These are phyloP conservation scores for Microcaecilia unicolor DNA, from an alignment of 2,797 vertebrate species.

Conservation along the genomic window DNA sequence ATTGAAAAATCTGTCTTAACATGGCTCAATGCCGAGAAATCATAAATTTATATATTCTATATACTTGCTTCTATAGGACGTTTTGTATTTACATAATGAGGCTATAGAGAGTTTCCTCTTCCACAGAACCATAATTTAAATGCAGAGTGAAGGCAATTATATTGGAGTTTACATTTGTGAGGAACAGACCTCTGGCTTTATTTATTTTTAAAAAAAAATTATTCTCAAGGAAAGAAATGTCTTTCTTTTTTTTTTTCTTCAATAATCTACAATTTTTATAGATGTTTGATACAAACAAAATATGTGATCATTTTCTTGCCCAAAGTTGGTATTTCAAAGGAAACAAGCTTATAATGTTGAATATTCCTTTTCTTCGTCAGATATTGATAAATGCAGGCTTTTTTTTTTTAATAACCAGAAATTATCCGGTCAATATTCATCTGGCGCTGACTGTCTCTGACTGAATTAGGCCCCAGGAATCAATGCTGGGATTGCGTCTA, in stretches of 20 bases:
- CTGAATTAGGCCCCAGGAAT: too few species aligned
- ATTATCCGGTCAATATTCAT: too few species aligned
- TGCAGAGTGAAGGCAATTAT: conserved; percentile 23
- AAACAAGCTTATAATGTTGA: too few species aligned
- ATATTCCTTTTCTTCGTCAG: too few species aligned
- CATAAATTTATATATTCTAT: conserved; percentile 29
- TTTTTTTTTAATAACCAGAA: too few species aligned
- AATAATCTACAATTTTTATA: neutral
- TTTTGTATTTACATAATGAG: conserved; percentile 33
- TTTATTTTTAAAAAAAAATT: conserved; percentile 12
- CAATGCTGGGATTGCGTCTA: too few species aligned
- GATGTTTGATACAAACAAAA: fast-evolving
- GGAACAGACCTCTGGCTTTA: conserved; percentile 13
- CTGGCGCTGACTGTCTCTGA: too few species aligned
- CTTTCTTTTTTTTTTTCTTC: fast-evolving
- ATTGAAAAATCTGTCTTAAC: conserved; percentile 36
- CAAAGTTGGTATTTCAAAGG: fast-evolving
- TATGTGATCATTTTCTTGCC: fast-evolving
- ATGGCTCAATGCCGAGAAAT: conserved; percentile 1
- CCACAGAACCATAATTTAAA: conserved; percentile 12
- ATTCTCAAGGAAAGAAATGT: neutral
- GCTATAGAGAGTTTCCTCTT: conserved; percentile 16
- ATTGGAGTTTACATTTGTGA: conserved; percentile 14
- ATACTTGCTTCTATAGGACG: conserved; percentile 4
- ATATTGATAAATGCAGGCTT: too few species aligned